A percentile compares a stretch with the other conserved stretches of the same genome.
phyloP scores from a whole-genome alignment of 2,113 vertebrate genomes.

The Mastomys coucha region DNA sequence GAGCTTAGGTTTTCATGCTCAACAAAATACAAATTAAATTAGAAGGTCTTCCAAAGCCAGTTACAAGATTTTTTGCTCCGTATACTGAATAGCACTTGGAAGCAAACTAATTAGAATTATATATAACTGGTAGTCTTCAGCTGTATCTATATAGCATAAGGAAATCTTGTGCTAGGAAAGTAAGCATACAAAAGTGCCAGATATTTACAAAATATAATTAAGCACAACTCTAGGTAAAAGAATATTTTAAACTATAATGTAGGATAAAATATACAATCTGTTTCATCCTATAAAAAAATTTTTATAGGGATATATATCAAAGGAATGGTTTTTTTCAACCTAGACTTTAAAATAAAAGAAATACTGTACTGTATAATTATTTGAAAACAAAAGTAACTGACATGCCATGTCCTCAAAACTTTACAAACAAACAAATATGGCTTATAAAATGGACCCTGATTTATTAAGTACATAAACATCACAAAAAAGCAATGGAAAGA shows the following conservation, averaged over 20 bases:
- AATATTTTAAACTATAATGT: background rate
- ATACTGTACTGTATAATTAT: background rate
- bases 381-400: background rate
- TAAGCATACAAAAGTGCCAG: background rate
- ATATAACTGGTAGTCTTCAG: background rate
- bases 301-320: background rate
- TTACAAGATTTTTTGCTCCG: background rate
- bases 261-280: background rate
- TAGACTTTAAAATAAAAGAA: constrained; percentile 26
- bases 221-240: background rate
- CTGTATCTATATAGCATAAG: background rate
- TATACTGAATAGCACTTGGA: background rate
- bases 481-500: background rate
- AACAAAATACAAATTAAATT: background rate
- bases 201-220: background rate
- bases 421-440: background rate
- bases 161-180: background rate
- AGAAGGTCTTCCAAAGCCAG: background rate
- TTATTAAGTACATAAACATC: background rate
- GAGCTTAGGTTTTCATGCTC: background rate
- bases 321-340: background rate
- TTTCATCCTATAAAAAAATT: background rate
- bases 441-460: constrained; percentile 40
- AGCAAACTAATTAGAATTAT: background rate
- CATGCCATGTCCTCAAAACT: background rate